Conservation (phyloP, 2,797 vertebrate genomes). For the Platalea minor region DNA sequence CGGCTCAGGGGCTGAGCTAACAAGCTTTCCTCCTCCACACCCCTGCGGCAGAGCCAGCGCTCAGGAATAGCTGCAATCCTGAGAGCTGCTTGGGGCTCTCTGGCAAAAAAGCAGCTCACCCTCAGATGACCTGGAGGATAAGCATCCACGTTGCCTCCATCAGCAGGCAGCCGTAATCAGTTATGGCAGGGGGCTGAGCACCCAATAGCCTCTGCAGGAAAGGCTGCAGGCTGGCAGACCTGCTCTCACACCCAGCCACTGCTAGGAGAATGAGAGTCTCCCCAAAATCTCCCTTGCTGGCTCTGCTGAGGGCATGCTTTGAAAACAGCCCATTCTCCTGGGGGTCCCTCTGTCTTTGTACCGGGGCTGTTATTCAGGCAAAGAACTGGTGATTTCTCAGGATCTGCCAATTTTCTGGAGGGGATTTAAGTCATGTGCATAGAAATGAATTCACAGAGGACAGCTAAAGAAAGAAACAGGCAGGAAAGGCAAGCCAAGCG, state of each 20-base stretch:
- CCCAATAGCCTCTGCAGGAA: not conserved
- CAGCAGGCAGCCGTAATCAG: not conserved
- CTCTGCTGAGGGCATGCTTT: not conserved
- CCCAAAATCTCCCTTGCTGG: not conserved
- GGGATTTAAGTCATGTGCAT: not conserved
- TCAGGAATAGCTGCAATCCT: not conserved
- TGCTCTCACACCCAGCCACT: not conserved
- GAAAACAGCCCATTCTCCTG: not conserved
- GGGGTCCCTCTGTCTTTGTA: not conserved
- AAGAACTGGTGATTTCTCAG: not conserved
- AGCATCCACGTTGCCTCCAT: not conserved
- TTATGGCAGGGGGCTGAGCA: not conserved
- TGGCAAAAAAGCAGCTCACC: not conserved
- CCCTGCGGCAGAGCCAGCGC: not conserved
- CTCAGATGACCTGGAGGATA: not conserved
- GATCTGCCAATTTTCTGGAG: not conserved
- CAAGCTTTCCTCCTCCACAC: not conserved
- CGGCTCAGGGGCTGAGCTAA: not conserved
- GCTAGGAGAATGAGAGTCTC: not conserved
- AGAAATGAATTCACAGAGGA: not conserved
- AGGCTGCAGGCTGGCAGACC: not conserved
- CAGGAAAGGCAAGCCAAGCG: not conserved
- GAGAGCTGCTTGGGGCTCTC: not conserved
- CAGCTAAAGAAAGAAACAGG: not conserved
- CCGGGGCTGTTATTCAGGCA: not conserved